Conservation (phyloP, 2,888 invertebrate genomes). For the Sympetrum striolatum region DNA sequence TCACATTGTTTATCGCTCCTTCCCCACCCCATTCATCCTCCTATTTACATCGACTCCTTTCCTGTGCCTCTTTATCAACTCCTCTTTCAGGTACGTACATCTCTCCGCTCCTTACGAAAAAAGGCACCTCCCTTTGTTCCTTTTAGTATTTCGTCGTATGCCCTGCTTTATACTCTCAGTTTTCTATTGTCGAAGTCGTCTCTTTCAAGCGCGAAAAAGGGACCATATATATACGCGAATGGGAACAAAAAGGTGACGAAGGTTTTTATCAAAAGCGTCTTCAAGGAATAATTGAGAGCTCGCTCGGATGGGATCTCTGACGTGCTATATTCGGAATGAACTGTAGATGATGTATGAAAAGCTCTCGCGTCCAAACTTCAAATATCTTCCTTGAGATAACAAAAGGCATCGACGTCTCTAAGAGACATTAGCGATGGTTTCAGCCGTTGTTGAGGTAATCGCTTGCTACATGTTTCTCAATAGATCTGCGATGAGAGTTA, state of each 20-base stretch:
- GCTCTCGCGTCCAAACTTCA: no score
- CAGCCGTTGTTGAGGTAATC: no score
- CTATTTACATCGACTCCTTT: constrained; percentile 18
- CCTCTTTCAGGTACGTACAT: neutral
- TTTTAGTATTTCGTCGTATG: neutral
- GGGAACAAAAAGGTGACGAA: neutral
- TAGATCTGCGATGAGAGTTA: no score
- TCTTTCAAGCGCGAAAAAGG: neutral
- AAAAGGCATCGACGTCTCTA: no score
- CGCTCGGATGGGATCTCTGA: neutral
- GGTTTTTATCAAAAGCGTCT: neutral
- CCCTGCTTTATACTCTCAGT: neutral
- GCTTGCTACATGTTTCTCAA: no score
- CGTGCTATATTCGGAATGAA: neutral
- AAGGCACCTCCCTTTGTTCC: neutral
- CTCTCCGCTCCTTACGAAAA: neutral
- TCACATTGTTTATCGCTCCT: neutral
- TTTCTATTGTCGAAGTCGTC: neutral
- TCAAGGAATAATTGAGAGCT: neutral
- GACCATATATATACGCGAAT: neutral
- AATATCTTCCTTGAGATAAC: no score
- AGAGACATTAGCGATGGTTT: no score
- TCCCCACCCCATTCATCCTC: neutral
- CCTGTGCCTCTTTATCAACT: constrained; percentile 1
- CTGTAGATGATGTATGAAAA: neutral